phyloP scores from a whole-genome alignment of 2,888 invertebrate species.

The Nipponacmea schrenckii region DNA sequence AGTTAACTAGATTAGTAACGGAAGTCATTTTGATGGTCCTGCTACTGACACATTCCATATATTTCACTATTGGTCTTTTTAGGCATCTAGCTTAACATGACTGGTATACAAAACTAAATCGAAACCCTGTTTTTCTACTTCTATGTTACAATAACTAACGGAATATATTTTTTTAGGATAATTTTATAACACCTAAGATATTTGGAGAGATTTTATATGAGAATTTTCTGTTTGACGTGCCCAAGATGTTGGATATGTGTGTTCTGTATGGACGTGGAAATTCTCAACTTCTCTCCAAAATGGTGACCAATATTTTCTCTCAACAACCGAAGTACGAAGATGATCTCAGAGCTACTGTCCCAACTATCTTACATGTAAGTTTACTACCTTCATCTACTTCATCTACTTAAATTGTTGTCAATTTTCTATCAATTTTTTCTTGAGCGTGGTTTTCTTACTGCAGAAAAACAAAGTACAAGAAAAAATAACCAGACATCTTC shows the following conservation, averaged over 20 bases:
- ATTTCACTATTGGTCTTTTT: no score
- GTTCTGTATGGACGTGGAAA: constrained; percentile 80
- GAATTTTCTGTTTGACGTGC: constrained; percentile 84
- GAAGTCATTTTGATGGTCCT: no score
- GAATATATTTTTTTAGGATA: constrained; percentile 47
- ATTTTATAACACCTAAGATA: constrained; percentile 74
- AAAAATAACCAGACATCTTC: no score
- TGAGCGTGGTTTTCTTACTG: not conserved
- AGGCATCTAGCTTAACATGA: no score
- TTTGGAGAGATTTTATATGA: constrained; percentile 81
- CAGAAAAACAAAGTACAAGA: no score
- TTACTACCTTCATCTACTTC: not conserved
- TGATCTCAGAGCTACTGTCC: constrained; percentile 70
- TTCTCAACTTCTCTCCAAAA: constrained; percentile 72
- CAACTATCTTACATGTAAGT: constrained; percentile 62
- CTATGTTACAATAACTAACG: no score
- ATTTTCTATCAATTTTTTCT: not conserved
- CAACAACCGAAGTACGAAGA: constrained; percentile 76
- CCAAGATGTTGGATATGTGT: constrained; percentile 83
- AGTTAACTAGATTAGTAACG: no score
- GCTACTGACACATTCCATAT: no score
- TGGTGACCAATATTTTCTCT: constrained; percentile 76
- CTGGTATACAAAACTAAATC: no score
- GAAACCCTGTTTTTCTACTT: no score
- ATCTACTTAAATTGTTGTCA: not conserved